phyloP scores from a whole-genome alignment of 2,888 invertebrate genomes.

The Hylaea fasciaria region DNA sequence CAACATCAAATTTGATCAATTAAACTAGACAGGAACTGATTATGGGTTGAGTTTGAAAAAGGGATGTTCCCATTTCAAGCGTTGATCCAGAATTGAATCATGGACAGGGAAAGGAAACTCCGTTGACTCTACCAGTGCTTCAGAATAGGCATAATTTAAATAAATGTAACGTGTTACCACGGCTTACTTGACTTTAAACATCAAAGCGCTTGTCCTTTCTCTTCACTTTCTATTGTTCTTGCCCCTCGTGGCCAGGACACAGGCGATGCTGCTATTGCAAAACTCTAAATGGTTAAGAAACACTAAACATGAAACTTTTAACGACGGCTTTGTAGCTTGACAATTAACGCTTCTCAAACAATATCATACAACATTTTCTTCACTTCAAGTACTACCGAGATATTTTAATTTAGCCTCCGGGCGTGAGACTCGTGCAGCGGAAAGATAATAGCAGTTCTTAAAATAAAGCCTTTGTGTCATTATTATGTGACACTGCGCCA shows the following conservation, averaged over 20 bases:
- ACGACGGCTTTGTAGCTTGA: conserved; percentile 48
- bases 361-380: conserved; percentile 48
- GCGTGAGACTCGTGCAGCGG: conserved; percentile 61
- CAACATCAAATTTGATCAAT: too few relatives aligned
- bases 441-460: conserved; percentile 73
- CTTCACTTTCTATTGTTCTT: conserved; percentile 37
- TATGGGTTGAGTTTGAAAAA: too few relatives aligned
- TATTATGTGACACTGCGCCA: conserved; percentile 59
- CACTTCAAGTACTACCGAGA: conserved; percentile 53
- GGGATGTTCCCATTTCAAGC: too few relatives aligned
- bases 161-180: neutral
- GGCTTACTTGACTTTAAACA: conserved; percentile 38
- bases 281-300: conserved; percentile 46
- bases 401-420: conserved; percentile 68
- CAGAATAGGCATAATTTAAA: too few relatives aligned
- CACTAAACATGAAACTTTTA: conserved; percentile 54
- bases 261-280: conserved; percentile 33
- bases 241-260: conserved; percentile 21
- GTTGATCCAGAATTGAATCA: too few relatives aligned
- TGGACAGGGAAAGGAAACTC: too few relatives aligned
- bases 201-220: conserved; percentile 33
- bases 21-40: too few relatives aligned
- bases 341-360: conserved; percentile 51
- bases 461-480: conserved; percentile 74
- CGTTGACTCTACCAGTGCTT: too few relatives aligned